A percentile compares a stretch with the other conserved stretches of the same genome.
phyloP scores from a whole-genome alignment of 2,797 vertebrate species.

The Setipinna tenuifilis region DNA sequence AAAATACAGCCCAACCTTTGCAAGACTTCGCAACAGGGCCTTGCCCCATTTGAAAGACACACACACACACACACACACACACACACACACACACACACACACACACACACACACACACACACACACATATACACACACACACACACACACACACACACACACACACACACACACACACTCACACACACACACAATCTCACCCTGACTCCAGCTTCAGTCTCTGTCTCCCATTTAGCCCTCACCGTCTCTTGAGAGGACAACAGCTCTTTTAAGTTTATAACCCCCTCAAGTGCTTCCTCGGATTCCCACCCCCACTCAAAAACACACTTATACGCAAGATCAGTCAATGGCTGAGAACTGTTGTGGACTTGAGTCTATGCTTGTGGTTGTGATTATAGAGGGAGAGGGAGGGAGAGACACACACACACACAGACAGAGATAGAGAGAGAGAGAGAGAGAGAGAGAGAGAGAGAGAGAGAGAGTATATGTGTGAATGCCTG shows the following conservation, averaged over 20 bases:
- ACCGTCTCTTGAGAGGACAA: constrained; percentile 59
- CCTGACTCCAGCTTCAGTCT: constrained; percentile 36
- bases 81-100: neutral
- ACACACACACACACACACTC: constrained; percentile 19
- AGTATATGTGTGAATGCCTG: neutral
- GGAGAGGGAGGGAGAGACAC: constrained; percentile 26
- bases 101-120: constrained; percentile 12
- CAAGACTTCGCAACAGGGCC: neutral
- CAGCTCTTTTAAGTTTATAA: constrained; percentile 72
- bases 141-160: neutral
- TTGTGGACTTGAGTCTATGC: constrained; percentile 35
- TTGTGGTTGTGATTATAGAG: neutral
- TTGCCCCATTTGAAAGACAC: neutral
- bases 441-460: constrained; percentile 15
- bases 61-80: neutral
- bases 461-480: constrained; percentile 33
- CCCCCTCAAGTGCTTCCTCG: constrained; percentile 52
- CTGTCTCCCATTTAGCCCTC: constrained; percentile 69
- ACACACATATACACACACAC: neutral
- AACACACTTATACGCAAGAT: constrained; percentile 19
- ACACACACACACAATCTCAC: constrained; percentile 28
- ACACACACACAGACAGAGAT: too few species aligned
- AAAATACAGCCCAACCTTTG: neutral
- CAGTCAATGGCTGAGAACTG: constrained; percentile 32
- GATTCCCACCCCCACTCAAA: constrained; percentile 32